Conservation (phyloP, 2,888 invertebrate species). For the Allacma fusca region DNA sequence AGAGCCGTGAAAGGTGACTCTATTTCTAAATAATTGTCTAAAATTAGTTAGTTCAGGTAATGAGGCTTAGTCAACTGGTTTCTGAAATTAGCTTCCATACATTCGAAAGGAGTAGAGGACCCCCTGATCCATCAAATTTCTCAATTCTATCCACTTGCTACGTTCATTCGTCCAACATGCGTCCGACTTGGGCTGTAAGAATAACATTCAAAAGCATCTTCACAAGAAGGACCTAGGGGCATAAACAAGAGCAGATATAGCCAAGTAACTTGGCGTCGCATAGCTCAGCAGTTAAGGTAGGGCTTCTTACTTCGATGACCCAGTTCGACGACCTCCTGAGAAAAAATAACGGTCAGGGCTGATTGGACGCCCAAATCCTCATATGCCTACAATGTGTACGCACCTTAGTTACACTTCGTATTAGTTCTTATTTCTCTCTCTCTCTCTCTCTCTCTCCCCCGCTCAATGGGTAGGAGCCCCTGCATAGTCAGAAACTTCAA, state of each 20-base stretch:
- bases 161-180: no score
- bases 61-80: no score
- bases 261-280: constrained; percentile 5
- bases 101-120: no score
- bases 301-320: constrained; percentile 52
- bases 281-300: constrained; percentile 41
- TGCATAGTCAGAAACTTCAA: not conserved
- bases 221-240: not conserved
- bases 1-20: no score
- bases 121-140: no score
- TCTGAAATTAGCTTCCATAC: no score
- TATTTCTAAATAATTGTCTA: no score
- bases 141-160: no score
- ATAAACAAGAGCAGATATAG: not conserved
- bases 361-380: constrained; percentile 50
- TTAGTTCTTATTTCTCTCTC: constrained; percentile 1
- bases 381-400: constrained; percentile 21
- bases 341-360: constrained; percentile 59
- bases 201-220: not conserved
- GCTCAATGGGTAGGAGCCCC: no score
- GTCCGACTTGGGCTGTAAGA: no score
- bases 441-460: not conserved
- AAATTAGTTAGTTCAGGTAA: no score
- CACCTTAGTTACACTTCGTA: constrained; percentile 6
- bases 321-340: constrained; percentile 60